Percentiles rank a stretch among this genome's conserved stretches.
These are phyloP conservation scores for Biston stratarius DNA, from an alignment of 2,888 invertebrate genomes.

Conservation along the genomic window DNA sequence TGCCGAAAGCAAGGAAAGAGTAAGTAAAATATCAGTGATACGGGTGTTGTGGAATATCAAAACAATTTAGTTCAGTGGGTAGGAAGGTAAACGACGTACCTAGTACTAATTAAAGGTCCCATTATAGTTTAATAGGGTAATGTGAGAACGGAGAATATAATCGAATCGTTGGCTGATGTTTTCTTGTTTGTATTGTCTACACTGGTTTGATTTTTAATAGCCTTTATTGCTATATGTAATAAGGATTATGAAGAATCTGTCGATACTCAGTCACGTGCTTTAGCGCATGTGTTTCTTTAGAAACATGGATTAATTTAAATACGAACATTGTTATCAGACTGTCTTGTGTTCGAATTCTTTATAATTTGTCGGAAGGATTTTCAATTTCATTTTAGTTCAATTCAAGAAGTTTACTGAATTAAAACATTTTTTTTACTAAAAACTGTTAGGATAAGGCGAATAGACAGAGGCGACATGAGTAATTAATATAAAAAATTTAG, in stretches of 20 bases:
- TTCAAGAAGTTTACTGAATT: too few species aligned
- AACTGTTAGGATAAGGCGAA: too few species aligned
- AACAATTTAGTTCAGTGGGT: too few species aligned
- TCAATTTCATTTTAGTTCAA: too few species aligned
- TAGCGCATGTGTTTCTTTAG: conserved; percentile 45
- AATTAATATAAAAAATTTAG: background rate
- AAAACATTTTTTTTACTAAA: too few species aligned
- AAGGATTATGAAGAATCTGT: conserved; percentile 33
- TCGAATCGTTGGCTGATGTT: conserved; percentile 47
- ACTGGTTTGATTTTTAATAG: conserved; percentile 34
- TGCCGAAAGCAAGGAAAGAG: too few species aligned
- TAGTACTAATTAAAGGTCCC: conserved; percentile 43
- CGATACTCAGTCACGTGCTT: conserved; percentile 49
- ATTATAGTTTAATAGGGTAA: conserved; percentile 51
- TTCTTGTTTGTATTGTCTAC: conserved; percentile 54
- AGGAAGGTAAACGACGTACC: too few species aligned
- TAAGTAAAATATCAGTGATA: too few species aligned
- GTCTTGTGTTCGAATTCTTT: background rate
- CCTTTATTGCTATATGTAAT: conserved; percentile 40
- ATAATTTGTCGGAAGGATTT: too few species aligned
- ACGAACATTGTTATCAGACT: conserved; percentile 22
- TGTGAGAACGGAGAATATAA: conserved; percentile 55
- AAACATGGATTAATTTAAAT: conserved; percentile 23
- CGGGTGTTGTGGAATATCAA: too few species aligned
- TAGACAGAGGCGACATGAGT: too few species aligned